Conservation (phyloP, 2,113 vertebrate genomes). For the Leptocoma aspasia region DNA sequence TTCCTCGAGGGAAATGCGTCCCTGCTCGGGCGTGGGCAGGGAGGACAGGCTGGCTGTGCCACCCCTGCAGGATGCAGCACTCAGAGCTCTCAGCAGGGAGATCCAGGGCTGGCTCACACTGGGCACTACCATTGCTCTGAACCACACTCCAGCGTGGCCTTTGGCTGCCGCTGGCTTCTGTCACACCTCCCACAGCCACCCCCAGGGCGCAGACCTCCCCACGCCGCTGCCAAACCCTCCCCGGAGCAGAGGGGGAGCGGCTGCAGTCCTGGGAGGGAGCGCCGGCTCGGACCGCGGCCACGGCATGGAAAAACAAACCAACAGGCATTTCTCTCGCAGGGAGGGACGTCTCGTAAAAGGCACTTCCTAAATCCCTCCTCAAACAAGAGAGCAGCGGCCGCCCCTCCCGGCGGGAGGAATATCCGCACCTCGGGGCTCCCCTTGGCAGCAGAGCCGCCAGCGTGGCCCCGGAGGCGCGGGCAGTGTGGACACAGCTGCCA, state of each 20-base stretch:
- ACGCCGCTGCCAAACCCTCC: fast-evolving
- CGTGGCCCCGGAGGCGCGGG: not conserved
- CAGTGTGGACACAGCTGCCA: not conserved
- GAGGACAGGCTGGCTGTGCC: not conserved
- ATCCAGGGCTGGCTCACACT: not conserved
- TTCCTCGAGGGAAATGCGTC: fast-evolving
- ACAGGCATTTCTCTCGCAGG: fast-evolving
- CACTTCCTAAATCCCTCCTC: not conserved
- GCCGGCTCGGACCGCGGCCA: not conserved
- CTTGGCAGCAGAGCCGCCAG: fast-evolving
- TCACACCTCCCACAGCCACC: not conserved
- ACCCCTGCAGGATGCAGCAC: not conserved
- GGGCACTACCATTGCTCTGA: not conserved
- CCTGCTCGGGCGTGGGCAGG: not conserved
- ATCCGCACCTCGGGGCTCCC: not conserved
- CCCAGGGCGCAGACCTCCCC: not conserved
- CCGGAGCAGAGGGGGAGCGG: fast-evolving
- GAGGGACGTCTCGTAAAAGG: not conserved
- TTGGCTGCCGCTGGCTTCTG: not conserved
- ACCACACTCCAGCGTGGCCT: not conserved
- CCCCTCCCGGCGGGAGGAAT: not conserved
- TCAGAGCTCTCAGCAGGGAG: not conserved
- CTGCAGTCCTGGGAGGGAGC: fast-evolving
- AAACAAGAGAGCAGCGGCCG: not conserved
- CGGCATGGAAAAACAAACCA: not conserved